Percentiles rank a stretch among this genome's conserved stretches.
phyloP scores from a whole-genome alignment of 2,888 invertebrate species.

The Micoletzkya japonica region DNA sequence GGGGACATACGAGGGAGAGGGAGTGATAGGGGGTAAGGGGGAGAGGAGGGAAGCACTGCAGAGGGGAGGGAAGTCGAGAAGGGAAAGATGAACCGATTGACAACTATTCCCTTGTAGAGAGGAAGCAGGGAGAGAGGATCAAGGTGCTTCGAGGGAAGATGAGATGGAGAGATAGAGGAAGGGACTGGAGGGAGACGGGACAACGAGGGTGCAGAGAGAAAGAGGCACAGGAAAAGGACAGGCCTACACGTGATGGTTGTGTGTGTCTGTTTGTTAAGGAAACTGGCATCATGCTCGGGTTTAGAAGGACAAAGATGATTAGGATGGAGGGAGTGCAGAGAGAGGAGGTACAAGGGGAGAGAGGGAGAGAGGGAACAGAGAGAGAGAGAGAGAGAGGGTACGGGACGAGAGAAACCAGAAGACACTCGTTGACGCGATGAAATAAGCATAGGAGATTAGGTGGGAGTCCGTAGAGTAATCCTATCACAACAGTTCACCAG shows the following conservation, averaged over 20 bases:
- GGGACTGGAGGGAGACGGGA: conserved; percentile 2
- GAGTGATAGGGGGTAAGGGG: background rate
- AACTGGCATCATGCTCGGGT: too few relatives aligned
- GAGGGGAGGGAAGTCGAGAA: background rate
- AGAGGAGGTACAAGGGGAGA: conserved; percentile 13
- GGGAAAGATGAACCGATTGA: conserved; percentile 3
- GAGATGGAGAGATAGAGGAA: conserved; percentile 12
- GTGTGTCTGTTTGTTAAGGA: too few relatives aligned
- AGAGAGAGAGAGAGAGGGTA: conserved; percentile 6
- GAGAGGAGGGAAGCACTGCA: conserved; percentile 2
- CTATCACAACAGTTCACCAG: too few relatives aligned
- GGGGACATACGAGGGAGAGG: too few relatives aligned
- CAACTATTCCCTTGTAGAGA: too few relatives aligned
- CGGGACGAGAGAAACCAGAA: background rate
- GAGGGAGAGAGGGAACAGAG: conserved; percentile 21
- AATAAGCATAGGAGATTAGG: too few relatives aligned
- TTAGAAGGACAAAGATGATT: too few relatives aligned
- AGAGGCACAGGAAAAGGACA: background rate
- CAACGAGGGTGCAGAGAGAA: background rate
- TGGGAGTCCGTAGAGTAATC: too few relatives aligned
- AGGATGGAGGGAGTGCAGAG: conserved; percentile 1
- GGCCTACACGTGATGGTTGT: too few relatives aligned
- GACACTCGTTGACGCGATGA: background rate
- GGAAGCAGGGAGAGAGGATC: background rate
- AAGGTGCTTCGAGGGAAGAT: background rate